phyloP scores from a whole-genome alignment of 1,140 invertebrate species.

The Stegodyphus dumicola region DNA sequence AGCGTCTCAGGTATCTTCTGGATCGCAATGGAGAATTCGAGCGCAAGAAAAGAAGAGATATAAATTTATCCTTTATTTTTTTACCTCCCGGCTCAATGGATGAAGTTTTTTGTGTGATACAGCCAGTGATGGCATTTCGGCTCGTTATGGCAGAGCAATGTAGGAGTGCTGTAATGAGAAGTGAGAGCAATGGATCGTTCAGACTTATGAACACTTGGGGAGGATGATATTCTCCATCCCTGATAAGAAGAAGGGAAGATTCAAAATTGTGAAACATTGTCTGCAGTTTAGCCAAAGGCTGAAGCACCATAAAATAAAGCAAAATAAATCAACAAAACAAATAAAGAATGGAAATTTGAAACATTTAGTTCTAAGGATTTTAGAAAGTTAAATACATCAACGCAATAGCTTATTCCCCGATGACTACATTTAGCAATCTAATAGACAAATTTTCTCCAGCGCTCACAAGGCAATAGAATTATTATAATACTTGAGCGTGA shows the following conservation, averaged over 20 bases:
- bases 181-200: constrained; percentile 34
- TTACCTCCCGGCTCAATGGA: constrained; percentile 22
- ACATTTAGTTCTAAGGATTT: not conserved
- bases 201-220: constrained; percentile 57
- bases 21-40: constrained; percentile 53
- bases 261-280: constrained; percentile 44
- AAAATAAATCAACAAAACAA: constrained; percentile 2
- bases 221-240: not conserved
- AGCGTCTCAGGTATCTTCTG: constrained; percentile 50
- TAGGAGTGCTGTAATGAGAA: constrained; percentile 50
- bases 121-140: constrained; percentile 34
- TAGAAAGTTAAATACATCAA: not conserved
- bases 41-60: constrained; percentile 14
- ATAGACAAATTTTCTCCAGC: too few relatives aligned
- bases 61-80: constrained; percentile 41
- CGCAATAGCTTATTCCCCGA: too few relatives aligned
- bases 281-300: constrained; percentile 13
- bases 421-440: too few relatives aligned
- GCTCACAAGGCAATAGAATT: too few relatives aligned
- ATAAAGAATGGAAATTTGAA: not conserved
- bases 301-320: constrained; percentile 2
- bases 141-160: constrained; percentile 50
- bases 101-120: constrained; percentile 51
- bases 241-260: not conserved
- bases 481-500: too few relatives aligned